These are phyloP conservation scores for Drosophila sucinea DNA, from an alignment of 1,140 invertebrate species.

Conservation along the genomic window DNA sequence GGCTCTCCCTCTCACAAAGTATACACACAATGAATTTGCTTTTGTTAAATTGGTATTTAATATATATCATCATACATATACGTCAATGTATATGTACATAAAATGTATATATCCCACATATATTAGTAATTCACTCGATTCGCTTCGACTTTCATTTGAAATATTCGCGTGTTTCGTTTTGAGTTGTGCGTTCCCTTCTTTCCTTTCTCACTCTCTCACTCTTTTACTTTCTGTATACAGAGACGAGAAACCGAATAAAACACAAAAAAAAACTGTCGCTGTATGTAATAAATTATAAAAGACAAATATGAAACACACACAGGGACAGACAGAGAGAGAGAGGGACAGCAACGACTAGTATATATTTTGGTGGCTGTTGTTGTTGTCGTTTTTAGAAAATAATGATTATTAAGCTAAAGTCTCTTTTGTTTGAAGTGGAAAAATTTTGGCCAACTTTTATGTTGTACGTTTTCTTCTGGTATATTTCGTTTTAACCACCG, in stretches of 20 bases:
- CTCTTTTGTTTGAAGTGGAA: slow-evolving; percentile 17
- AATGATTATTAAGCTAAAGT: slow-evolving; percentile 26
- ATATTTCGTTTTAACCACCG: slow-evolving; percentile 5
- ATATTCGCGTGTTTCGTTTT: slow-evolving; percentile 64
- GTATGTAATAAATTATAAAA: slow-evolving; percentile 62
- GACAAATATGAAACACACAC: slow-evolving; percentile 40
- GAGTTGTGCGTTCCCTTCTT: slow-evolving; percentile 39
- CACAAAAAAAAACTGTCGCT: slow-evolving; percentile 61
- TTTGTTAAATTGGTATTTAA: slow-evolving; percentile 46
- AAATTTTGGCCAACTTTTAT: slow-evolving; percentile 17
- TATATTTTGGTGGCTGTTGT: slow-evolving; percentile 13
- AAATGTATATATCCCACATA: slow-evolving; percentile 23
- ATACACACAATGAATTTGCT: slow-evolving; percentile 38
- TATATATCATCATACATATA: slow-evolving; percentile 38
- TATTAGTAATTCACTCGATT: slow-evolving; percentile 50
- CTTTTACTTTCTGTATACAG: slow-evolving; percentile 43
- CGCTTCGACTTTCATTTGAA: slow-evolving; percentile 60
- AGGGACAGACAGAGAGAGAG: slow-evolving; percentile 15
- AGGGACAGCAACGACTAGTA: slow-evolving; percentile 11
- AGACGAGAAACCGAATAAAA: slow-evolving; percentile 35
- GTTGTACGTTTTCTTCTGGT: slow-evolving; percentile 15
- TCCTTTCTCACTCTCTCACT: slow-evolving; percentile 19
- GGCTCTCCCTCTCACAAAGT: slow-evolving; percentile 3
- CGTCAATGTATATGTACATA: slow-evolving; percentile 1
- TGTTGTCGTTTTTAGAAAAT: slow-evolving; percentile 34